Conservation (phyloP, 2,888 invertebrate genomes). For the Temnothorax unifasciatus region DNA sequence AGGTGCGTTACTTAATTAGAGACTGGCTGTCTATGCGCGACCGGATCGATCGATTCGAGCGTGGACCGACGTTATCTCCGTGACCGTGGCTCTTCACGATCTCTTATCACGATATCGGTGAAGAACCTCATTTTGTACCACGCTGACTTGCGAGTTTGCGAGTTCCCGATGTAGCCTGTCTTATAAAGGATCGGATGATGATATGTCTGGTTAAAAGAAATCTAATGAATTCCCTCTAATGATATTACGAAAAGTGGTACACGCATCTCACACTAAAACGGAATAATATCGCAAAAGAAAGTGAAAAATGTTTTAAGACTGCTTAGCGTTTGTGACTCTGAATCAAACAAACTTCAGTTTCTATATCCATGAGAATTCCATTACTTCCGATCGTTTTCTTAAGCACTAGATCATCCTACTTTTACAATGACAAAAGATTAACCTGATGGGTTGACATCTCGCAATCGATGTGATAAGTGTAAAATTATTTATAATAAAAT, state of each 20-base stretch:
- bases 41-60: constrained; percentile 29
- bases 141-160: constrained; percentile 11
- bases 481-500: constrained; percentile 50
- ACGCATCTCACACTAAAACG: not conserved
- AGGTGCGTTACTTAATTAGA: constrained; percentile 62
- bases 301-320: constrained; percentile 38
- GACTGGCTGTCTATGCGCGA: constrained; percentile 57
- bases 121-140: constrained; percentile 16
- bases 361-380: constrained; percentile 9
- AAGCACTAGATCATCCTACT: constrained; percentile 12
- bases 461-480: constrained; percentile 44
- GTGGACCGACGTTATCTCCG: constrained; percentile 16
- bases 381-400: constrained; percentile 37
- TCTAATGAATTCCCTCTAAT: not conserved
- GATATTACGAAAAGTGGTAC: constrained; percentile 20
- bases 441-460: constrained; percentile 25
- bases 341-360: constrained; percentile 46
- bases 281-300: constrained; percentile 10
- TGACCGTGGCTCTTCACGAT: constrained; percentile 1
- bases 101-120: not conserved
- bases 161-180: not conserved
- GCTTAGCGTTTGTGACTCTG: constrained; percentile 30
- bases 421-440: constrained; percentile 38
- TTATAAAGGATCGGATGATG: not conserved
- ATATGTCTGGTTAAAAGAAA: not conserved